Conservation (phyloP, 2,113 vertebrate genomes). For the Sphyrna mokarran region DNA sequence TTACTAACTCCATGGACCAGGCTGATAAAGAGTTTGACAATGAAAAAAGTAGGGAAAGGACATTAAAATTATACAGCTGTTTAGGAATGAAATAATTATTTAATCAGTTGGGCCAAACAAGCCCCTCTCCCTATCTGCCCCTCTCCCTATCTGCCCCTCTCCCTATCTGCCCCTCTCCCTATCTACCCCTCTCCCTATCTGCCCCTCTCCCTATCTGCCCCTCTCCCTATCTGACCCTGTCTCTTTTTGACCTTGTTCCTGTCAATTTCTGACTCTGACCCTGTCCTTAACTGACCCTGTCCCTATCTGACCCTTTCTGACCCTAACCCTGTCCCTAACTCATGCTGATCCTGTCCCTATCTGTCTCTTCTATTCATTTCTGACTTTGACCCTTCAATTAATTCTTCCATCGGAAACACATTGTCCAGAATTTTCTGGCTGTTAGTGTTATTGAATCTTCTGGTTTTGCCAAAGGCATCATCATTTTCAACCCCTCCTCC, state of each 20-base stretch:
- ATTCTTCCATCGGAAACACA: background rate
- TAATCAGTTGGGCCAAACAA: background rate
- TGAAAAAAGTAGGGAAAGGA: background rate
- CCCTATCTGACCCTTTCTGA: background rate
- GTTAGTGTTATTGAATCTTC: too few relatives aligned
- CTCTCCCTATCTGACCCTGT: background rate
- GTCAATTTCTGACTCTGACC: background rate
- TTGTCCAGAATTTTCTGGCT: background rate
- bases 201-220: background rate
- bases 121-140: background rate
- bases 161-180: background rate
- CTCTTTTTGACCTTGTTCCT: background rate
- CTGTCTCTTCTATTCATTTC: too few relatives aligned
- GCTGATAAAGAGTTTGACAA: too few relatives aligned
- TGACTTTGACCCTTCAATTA: background rate
- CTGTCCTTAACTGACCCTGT: background rate
- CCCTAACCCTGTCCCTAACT: background rate
- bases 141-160: background rate
- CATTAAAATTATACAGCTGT: background rate
- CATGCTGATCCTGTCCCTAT: too few relatives aligned
- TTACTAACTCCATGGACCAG: background rate
- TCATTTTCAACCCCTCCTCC: too few relatives aligned
- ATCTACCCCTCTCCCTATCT: background rate
- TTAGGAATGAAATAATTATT: background rate
- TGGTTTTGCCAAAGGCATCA: too few relatives aligned